These are phyloP conservation scores for Sturnira hondurensis DNA, from an alignment of 2,113 vertebrate species.

Conservation along the genomic window DNA sequence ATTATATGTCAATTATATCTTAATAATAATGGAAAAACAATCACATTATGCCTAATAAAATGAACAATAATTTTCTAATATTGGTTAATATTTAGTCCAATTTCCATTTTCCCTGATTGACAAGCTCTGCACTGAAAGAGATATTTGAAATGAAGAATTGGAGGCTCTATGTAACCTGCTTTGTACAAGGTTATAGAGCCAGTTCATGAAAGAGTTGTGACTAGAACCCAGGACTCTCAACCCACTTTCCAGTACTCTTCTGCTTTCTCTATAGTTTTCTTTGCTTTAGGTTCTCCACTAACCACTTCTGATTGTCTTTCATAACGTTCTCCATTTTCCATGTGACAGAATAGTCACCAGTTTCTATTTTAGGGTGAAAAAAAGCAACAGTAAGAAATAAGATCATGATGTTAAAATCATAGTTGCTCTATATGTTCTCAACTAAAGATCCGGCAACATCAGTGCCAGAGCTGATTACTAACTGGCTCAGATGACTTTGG, in stretches of 20 bases:
- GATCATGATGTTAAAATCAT: background rate
- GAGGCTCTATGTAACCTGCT: background rate
- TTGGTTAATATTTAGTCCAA: background rate
- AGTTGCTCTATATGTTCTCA: background rate
- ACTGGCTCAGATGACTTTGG: background rate
- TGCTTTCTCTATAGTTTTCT: background rate
- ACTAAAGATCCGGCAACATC: background rate
- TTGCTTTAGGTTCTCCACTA: background rate
- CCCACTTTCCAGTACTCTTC: background rate
- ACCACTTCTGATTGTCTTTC: background rate
- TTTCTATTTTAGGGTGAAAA: constrained; percentile 1
- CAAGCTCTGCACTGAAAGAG: background rate
- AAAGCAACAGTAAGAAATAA: background rate
- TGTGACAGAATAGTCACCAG: background rate
- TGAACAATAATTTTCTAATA: background rate
- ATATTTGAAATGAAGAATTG: background rate
- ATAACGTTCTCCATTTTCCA: background rate
- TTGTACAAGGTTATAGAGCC: background rate
- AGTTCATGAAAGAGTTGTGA: background rate
- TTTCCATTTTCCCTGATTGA: background rate
- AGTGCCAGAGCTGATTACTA: background rate
- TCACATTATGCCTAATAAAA: background rate
- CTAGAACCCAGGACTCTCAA: background rate
- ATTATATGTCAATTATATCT: too few relatives aligned
- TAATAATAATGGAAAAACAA: too few relatives aligned